phyloP scores from a whole-genome alignment of 2,113 vertebrate species.

The Oreocharis arfaki region DNA sequence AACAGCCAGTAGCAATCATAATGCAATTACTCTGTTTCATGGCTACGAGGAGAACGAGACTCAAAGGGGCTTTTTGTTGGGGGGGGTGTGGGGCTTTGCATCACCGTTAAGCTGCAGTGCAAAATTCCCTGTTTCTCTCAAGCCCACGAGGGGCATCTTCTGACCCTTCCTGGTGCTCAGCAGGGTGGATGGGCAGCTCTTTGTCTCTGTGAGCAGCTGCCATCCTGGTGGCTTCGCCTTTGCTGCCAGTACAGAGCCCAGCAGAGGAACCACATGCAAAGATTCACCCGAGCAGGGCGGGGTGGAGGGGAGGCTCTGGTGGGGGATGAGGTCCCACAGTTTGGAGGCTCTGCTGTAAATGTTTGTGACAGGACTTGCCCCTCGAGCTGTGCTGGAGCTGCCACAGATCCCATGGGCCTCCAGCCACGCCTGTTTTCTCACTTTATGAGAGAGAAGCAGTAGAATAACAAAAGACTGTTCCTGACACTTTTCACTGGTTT shows the following conservation, averaged over 20 bases:
- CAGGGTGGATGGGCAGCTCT: neutral
- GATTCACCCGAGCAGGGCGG: fast-evolving
- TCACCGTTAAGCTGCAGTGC: neutral
- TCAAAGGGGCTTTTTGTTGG: neutral
- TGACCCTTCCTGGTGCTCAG: neutral
- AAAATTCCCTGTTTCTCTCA: neutral
- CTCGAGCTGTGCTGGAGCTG: neutral
- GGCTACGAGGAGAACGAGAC: neutral
- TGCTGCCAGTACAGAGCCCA: neutral
- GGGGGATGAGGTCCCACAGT: neutral
- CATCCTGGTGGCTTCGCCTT: neutral
- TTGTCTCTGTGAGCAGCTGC: neutral
- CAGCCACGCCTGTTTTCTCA: neutral
- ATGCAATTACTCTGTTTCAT: neutral
- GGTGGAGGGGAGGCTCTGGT: neutral
- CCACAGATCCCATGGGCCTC: neutral
- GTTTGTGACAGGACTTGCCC: neutral
- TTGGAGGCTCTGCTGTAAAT: neutral
- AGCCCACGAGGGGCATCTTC: neutral
- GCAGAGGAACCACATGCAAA: fast-evolving
- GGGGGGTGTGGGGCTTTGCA: neutral
- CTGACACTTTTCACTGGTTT: neutral
- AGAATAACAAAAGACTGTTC: neutral
- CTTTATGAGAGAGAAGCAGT: neutral
- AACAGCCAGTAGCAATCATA: neutral